phyloP scores from a whole-genome alignment of 2,888 invertebrate species.

The Plagodis pulveraria region DNA sequence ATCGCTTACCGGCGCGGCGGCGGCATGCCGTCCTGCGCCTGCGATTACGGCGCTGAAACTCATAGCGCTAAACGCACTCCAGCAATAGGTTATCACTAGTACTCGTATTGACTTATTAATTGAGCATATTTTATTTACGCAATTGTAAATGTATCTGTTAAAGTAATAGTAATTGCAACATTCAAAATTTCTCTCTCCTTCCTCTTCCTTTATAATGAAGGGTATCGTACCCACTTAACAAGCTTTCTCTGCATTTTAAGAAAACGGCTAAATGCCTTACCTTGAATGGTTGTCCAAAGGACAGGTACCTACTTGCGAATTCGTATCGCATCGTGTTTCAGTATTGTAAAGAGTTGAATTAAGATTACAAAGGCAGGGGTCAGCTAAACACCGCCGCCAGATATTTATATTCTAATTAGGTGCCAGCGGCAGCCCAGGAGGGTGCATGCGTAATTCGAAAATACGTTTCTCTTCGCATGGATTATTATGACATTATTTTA shows the following conservation, averaged over 20 bases:
- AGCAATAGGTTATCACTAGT: slow-evolving; percentile 5
- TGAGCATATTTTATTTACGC: too few species aligned
- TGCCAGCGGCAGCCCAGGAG: slow-evolving; percentile 68
- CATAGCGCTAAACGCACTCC: slow-evolving; percentile 25
- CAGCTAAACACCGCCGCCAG: slow-evolving; percentile 72
- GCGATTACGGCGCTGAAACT: slow-evolving; percentile 5
- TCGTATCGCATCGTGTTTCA: slow-evolving; percentile 52
- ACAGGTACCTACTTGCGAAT: slow-evolving; percentile 50
- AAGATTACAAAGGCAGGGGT: slow-evolving; percentile 71
- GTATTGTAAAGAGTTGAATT: slow-evolving; percentile 54
- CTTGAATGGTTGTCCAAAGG: slow-evolving; percentile 21
- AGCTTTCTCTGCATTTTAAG: background rate
- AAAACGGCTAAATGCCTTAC: slow-evolving; percentile 13
- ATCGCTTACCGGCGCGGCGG: background rate
- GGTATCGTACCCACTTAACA: too few species aligned
- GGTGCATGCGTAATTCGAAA: slow-evolving; percentile 77
- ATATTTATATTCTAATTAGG: slow-evolving; percentile 80
- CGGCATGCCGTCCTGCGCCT: slow-evolving; percentile 9
- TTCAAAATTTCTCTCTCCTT: too few species aligned
- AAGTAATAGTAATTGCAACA: too few species aligned
- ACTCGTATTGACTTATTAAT: background rate
- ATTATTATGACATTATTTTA: slow-evolving; percentile 68
- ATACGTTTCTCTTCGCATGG: slow-evolving; percentile 61
- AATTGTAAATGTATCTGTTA: too few species aligned
- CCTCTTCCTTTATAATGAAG: too few species aligned